These are phyloP conservation scores for Lordiphosa fenestrarum DNA, from an alignment of 2,888 invertebrate species.

Conservation along the genomic window DNA sequence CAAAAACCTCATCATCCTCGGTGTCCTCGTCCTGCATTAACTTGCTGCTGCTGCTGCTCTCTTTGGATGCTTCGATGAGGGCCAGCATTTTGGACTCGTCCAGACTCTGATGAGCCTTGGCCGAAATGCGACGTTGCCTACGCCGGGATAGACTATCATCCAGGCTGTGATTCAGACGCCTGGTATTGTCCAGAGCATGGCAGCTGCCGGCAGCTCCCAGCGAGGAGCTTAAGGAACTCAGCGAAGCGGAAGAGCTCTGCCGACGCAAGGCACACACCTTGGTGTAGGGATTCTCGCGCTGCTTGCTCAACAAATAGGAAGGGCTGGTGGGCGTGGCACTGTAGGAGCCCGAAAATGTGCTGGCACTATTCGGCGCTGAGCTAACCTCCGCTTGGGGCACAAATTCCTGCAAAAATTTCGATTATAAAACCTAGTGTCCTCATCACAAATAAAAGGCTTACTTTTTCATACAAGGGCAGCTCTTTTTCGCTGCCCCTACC, in stretches of 20 bases:
- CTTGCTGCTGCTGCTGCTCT: constrained; percentile 25
- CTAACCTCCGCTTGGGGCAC: constrained; percentile 61
- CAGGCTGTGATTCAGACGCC: constrained; percentile 87
- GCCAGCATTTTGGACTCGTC: constrained; percentile 83
- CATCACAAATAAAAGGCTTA: constrained; percentile 4
- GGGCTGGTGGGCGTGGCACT: constrained; percentile 84
- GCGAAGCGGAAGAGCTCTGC: constrained; percentile 90
- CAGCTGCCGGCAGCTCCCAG: constrained; percentile 42
- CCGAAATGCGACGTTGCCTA: constrained; percentile 78
- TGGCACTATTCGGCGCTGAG: constrained; percentile 62
- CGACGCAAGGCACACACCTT: constrained; percentile 93
- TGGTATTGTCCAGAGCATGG: constrained; percentile 81
- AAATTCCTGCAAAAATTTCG: constrained; percentile 60
- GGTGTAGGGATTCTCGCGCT: constrained; percentile 92
- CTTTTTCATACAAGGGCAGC: constrained; percentile 85
- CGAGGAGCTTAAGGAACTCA: constrained; percentile 81
- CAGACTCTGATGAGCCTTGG: constrained; percentile 85
- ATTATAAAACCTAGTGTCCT: too few species aligned
- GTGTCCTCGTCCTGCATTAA: constrained; percentile 44
- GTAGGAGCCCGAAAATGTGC: constrained; percentile 75
- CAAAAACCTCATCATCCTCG: constrained; percentile 72
- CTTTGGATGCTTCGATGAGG: constrained; percentile 69
- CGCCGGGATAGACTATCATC: constrained; percentile 84
- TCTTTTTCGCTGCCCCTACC: constrained; percentile 83
- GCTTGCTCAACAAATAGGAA: constrained; percentile 85